phyloP scores from a whole-genome alignment of 2,113 vertebrate genomes.

The Ahaetulla prasina region DNA sequence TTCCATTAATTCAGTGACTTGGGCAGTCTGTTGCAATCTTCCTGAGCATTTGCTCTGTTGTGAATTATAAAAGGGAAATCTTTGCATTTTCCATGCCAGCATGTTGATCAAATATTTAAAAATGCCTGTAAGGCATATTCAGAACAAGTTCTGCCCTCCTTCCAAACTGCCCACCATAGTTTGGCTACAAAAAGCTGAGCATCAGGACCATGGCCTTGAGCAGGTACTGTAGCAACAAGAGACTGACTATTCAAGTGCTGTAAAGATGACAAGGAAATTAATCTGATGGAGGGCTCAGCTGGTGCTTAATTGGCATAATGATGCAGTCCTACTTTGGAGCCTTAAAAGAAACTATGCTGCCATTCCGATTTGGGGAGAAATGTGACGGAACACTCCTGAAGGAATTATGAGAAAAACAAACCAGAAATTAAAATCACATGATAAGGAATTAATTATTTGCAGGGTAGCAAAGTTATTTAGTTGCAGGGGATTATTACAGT shows the following conservation, averaged over 20 bases:
- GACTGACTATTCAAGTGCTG: neutral
- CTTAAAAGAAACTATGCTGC: neutral
- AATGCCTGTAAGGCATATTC: neutral
- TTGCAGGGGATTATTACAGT: neutral
- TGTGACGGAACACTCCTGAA: neutral
- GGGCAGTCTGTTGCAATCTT: neutral
- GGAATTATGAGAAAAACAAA: conserved; percentile 4
- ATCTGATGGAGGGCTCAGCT: conserved; percentile 7
- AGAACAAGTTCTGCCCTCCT: neutral
- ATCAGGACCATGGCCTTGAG: neutral
- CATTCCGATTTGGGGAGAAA: neutral
- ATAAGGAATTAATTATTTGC: neutral
- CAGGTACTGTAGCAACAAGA: neutral
- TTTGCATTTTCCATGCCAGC: too few relatives aligned
- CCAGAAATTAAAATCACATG: neutral
- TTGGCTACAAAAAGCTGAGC: neutral
- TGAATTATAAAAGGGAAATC: neutral
- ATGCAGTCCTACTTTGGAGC: neutral
- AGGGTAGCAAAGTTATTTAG: neutral
- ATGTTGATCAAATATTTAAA: neutral
- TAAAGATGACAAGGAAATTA: conserved; percentile 4
- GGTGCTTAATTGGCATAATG: conserved; percentile 16
- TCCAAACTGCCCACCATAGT: neutral
- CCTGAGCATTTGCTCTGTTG: neutral
- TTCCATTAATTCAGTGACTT: neutral